Base-by-base conservation (phyloP, 1,140 invertebrate genomes). In the Cepaea nemoralis region DNA sequence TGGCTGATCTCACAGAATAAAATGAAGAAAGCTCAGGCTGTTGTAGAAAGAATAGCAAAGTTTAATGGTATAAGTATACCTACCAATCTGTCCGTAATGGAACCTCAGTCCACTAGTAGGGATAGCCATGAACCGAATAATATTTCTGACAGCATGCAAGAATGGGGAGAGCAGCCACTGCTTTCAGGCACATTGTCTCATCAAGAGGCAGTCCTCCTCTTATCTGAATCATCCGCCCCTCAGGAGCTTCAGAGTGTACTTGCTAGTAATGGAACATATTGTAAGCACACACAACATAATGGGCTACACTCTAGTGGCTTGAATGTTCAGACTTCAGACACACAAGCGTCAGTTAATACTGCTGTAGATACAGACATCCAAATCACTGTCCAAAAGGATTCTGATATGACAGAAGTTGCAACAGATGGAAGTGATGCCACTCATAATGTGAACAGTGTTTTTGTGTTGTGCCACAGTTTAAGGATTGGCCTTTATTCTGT, bases 1-100 rank as follows among this genome's bases (percentile, higher is more conserved):
- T 91, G 90, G 90, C 82, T 91, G 35, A 69, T 90, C 24, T 82
- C 86, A 16, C 86, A 86, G 19, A 82, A 84, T 12, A 87, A 83
- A 71, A 84, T 82, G 35, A 74, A 67, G 14, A 73, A 86, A 63
- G 89, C 87, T 0, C 59, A 85, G 31, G 73, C 74, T 42, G 84
- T 88, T 16, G 69, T 90, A 14, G 83, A 85, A 66, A 80, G 42
- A 42, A 86, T 87, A 33, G 86, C 86, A 10, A 87, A 84, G 75
- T 63, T 86, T n/a, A 91, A 91, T 48, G 80, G 69, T 5, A 67
- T 78, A 27, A 37, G 67, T 63, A 27, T 48, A 2, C 45, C 67
- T 10, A 37, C 39, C 27, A 85, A 31, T 84, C 82, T 67, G 1
- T 70, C 0, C 42, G 87, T 50, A 31, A 84, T 22, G 67, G 85